Evolutionary conservation across 2,888 invertebrate genomes (phyloP).

Genomic region (Neocrepidodera transversa): DNA sequence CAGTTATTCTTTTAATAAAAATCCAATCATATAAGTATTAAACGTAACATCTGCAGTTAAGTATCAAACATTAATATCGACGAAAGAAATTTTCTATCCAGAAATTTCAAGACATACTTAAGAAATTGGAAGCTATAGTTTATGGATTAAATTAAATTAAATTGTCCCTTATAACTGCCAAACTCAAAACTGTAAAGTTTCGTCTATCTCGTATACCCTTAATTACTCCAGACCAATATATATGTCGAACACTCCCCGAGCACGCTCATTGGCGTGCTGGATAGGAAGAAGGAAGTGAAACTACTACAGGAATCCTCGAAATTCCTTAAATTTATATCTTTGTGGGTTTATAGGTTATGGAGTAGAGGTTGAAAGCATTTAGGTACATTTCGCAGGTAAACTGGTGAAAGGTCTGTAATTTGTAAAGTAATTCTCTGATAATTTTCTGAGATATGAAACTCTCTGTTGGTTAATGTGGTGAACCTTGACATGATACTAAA

Average conservation of each 20-base stretch:
- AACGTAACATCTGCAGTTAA: not conserved
- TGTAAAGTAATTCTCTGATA: too few relatives aligned
- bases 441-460: too few relatives aligned
- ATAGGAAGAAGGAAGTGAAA: constrained; percentile 6
- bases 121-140: constrained; percentile 12
- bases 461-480: too few relatives aligned
- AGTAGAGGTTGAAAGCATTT: not conserved
- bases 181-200: constrained; percentile 35
- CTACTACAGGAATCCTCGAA: not conserved
- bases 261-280: constrained; percentile 1
- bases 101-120: not conserved
- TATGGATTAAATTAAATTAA: constrained; percentile 43
- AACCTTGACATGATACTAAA: too few relatives aligned
- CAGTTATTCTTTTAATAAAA: too few relatives aligned
- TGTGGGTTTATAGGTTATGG: not conserved
- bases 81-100: not conserved
- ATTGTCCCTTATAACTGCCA: constrained; percentile 42
- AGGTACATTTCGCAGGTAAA: not conserved
- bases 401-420: not conserved
- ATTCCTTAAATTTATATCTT: not conserved
- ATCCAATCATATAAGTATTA: too few relatives aligned
- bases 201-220: constrained; percentile 39
- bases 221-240: constrained; percentile 39
- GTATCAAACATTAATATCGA: not conserved
- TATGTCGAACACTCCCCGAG: not conserved